Percentiles rank a stretch among this genome's conserved stretches.
phyloP scores from a whole-genome alignment of 2,113 vertebrate species.

The Corythoichthys intestinalis region DNA sequence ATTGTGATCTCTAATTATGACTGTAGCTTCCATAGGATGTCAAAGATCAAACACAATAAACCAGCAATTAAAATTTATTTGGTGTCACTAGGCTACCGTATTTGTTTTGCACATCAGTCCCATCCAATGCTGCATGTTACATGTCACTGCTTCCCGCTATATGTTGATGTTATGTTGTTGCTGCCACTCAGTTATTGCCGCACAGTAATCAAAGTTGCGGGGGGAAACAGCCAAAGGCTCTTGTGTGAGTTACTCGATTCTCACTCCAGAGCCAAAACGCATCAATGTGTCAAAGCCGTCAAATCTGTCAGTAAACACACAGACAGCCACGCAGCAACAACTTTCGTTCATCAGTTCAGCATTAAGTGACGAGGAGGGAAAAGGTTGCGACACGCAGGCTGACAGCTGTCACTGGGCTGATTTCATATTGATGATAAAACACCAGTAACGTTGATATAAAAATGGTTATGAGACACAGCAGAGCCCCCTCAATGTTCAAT shows the following conservation, averaged over 20 bases:
- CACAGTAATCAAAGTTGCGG: slow-evolving; percentile 48
- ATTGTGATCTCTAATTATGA: background rate
- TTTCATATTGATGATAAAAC: slow-evolving; percentile 11
- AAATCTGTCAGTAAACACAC: slow-evolving; percentile 38
- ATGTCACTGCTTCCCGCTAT: slow-evolving; percentile 39
- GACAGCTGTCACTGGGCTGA: slow-evolving; percentile 14
- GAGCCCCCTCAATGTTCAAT: background rate
- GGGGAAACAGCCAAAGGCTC: slow-evolving; percentile 51
- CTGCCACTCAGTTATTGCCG: slow-evolving; percentile 39
- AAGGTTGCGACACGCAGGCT: slow-evolving; percentile 9
- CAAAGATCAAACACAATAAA: slow-evolving; percentile 16
- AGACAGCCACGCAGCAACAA: slow-evolving; percentile 13
- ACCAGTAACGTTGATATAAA: slow-evolving; percentile 9
- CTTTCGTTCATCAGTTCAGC: slow-evolving; percentile 31
- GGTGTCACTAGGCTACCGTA: slow-evolving; percentile 26
- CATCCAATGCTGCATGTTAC: slow-evolving; percentile 45
- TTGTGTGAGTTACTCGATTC: slow-evolving; percentile 47
- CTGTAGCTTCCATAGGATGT: slow-evolving; percentile 9
- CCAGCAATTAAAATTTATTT: slow-evolving; percentile 25
- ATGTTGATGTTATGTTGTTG: slow-evolving; percentile 48
- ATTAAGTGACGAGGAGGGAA: slow-evolving; percentile 28
- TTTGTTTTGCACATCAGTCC: slow-evolving; percentile 47
- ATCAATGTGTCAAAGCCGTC: slow-evolving; percentile 42
- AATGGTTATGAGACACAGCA: background rate
- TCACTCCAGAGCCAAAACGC: slow-evolving; percentile 45